These are phyloP conservation scores for Cyanoramphus novaezelandiae DNA, from an alignment of 2,113 vertebrate genomes.

Conservation along the genomic window DNA sequence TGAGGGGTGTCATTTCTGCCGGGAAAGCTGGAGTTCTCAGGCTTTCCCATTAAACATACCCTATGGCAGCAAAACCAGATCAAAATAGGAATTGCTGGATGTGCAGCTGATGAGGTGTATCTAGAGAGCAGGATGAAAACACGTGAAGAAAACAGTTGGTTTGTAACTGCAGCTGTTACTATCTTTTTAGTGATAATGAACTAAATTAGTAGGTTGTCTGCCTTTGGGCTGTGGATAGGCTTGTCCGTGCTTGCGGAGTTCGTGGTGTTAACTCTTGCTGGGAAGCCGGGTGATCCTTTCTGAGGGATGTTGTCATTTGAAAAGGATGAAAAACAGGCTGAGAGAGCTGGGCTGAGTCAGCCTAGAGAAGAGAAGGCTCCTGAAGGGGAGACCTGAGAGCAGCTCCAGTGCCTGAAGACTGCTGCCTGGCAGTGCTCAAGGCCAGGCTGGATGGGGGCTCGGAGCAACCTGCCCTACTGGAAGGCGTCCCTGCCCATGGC, in stretches of 20 bases:
- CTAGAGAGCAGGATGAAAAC: background rate
- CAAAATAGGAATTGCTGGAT: background rate
- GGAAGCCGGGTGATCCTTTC: background rate
- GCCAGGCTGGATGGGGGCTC: background rate
- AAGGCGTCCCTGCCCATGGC: background rate
- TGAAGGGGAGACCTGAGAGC: background rate
- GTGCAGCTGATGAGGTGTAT: background rate
- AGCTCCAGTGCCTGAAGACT: background rate
- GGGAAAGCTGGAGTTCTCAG: background rate
- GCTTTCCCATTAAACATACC: background rate
- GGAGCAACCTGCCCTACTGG: background rate
- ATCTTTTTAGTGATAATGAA: background rate
- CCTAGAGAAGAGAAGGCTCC: background rate
- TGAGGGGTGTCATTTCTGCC: background rate
- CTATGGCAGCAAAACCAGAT: background rate
- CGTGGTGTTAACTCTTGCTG: background rate
- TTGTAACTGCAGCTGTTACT: slow-evolving; percentile 6
- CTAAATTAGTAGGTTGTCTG: background rate
- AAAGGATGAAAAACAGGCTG: background rate
- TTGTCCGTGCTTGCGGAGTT: background rate
- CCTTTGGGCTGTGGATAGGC: background rate
- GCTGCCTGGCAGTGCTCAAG: background rate
- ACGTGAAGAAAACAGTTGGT: background rate
- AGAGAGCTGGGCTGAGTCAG: background rate
- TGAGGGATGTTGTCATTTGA: background rate